phyloP scores from a whole-genome alignment of 2,888 invertebrate species.

The Lithosia quadra region DNA sequence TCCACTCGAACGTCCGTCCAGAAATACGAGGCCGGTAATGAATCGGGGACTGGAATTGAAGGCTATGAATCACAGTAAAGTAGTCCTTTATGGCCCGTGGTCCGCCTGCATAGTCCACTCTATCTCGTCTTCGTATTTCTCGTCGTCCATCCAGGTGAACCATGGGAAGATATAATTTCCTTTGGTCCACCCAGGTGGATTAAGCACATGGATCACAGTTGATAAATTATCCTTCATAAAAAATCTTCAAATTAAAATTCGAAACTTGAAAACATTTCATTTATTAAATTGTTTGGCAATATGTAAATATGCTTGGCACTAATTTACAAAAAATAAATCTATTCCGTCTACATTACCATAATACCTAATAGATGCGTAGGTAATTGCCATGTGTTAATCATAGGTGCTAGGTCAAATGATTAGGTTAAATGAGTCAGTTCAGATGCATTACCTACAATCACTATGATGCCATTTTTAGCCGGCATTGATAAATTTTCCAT shows the following conservation, averaged over 20 bases:
- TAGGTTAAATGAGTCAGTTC: conserved; percentile 18
- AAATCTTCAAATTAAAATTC: no score
- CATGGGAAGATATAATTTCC: no score
- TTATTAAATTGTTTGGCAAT: no score
- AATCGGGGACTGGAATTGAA: conserved; percentile 45
- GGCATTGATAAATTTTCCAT: neutral
- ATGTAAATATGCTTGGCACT: no score
- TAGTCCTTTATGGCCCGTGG: no score
- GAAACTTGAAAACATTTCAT: no score
- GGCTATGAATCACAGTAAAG: conserved; percentile 44
- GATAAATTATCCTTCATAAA: no score
- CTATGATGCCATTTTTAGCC: neutral
- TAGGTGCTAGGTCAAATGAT: conserved; percentile 28
- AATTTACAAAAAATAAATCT: neutral
- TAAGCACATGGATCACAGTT: no score
- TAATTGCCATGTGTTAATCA: conserved; percentile 6
- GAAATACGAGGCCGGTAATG: conserved; percentile 42
- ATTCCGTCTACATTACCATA: neutral
- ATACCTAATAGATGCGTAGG: neutral
- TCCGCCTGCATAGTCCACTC: no score
- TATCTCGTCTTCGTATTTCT: neutral
- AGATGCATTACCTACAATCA: conserved; percentile 14
- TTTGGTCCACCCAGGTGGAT: no score
- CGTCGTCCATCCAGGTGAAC: no score
- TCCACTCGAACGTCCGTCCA: conserved; percentile 38